Conservation (phyloP, 2,888 invertebrate genomes). For the Stramonita haemastoma region DNA sequence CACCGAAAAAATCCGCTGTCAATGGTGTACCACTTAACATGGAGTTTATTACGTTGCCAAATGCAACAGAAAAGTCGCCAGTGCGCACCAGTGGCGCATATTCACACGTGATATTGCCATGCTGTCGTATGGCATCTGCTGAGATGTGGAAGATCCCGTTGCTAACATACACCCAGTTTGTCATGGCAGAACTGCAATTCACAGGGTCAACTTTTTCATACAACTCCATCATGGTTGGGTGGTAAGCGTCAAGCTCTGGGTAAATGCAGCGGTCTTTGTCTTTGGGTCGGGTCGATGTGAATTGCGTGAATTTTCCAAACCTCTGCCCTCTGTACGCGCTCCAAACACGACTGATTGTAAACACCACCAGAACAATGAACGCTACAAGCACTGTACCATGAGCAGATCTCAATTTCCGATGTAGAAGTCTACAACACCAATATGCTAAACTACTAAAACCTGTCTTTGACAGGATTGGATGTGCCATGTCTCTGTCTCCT, state of each 20-base stretch:
- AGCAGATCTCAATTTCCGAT: too few relatives aligned
- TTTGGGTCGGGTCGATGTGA: too few relatives aligned
- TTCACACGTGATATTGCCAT: constrained; percentile 79
- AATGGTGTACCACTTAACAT: constrained; percentile 60
- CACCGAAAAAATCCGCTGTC: constrained; percentile 69
- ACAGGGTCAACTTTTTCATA: constrained; percentile 81
- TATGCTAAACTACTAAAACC: too few relatives aligned
- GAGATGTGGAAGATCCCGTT: constrained; percentile 82
- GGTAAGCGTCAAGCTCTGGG: constrained; percentile 83
- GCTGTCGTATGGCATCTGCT: constrained; percentile 77
- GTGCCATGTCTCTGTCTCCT: too few relatives aligned
- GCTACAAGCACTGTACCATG: too few relatives aligned
- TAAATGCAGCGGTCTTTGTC: constrained; percentile 80
- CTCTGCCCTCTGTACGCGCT: too few relatives aligned
- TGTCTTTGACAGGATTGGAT: too few relatives aligned
- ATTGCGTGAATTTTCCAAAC: too few relatives aligned
- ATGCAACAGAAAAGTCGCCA: constrained; percentile 60
- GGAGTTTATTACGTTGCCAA: constrained; percentile 55
- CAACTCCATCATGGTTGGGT: constrained; percentile 86
- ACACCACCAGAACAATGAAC: too few relatives aligned
- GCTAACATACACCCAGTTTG: constrained; percentile 88
- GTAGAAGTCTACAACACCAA: too few relatives aligned
- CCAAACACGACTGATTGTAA: too few relatives aligned
- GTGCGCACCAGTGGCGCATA: constrained; percentile 79
- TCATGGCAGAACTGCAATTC: constrained; percentile 81